phyloP scores from a whole-genome alignment of 1,140 invertebrate genomes.

The Leptinotarsa texana region DNA sequence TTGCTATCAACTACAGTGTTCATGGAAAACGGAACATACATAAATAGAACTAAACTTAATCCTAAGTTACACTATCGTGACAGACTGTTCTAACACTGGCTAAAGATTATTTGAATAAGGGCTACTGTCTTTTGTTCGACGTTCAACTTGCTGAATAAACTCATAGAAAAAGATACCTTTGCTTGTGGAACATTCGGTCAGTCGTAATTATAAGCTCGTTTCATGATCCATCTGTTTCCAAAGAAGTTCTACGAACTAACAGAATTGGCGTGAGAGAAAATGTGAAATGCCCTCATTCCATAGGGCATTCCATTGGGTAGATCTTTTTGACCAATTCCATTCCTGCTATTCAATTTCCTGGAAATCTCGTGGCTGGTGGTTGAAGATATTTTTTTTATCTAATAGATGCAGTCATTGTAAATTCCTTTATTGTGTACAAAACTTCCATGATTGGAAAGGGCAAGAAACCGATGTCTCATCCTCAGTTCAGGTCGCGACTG shows the following conservation, averaged over 20 bases:
- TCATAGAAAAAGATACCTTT: slow-evolving; percentile 10
- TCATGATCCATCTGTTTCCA: slow-evolving; percentile 3
- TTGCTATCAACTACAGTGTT: too few relatives aligned
- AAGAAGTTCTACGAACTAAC: not conserved
- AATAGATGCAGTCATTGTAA: too few relatives aligned
- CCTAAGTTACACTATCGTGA: too few relatives aligned
- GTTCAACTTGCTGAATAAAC: not conserved
- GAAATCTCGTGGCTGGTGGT: slow-evolving; percentile 1
- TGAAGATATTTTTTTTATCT: slow-evolving; percentile 5
- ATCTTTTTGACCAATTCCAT: slow-evolving; percentile 40
- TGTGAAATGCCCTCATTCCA: slow-evolving; percentile 30
- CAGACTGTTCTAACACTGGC: slow-evolving; percentile 11
- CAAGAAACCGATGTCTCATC: too few relatives aligned
- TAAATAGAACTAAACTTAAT: too few relatives aligned
- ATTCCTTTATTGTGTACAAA: too few relatives aligned
- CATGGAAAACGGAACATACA: too few relatives aligned
- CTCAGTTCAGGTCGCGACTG: too few relatives aligned
- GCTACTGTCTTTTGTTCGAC: slow-evolving; percentile 4
- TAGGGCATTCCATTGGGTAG: slow-evolving; percentile 44
- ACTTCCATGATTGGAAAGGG: too few relatives aligned
- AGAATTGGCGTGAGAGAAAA: not conserved
- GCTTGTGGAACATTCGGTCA: slow-evolving; percentile 21
- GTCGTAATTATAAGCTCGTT: slow-evolving; percentile 1
- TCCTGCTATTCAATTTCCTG: not conserved
- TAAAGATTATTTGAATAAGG: not conserved